These are phyloP conservation scores for Anguilla anguilla DNA, from an alignment of 2,797 vertebrate species.

Conservation along the genomic window DNA sequence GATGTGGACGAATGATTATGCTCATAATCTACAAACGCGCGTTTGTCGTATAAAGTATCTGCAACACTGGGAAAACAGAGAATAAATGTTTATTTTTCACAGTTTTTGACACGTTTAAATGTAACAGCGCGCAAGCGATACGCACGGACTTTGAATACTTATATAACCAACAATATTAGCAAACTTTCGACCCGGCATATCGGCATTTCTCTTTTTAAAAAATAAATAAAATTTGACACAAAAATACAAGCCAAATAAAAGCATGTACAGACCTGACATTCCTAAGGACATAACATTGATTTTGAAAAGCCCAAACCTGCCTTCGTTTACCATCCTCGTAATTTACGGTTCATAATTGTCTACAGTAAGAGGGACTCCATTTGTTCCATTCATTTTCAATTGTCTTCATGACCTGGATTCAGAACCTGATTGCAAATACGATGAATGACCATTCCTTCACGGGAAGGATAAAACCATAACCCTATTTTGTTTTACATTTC, in stretches of 20 bases:
- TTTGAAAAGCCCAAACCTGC: not conserved
- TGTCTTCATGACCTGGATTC: not conserved
- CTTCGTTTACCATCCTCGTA: not conserved
- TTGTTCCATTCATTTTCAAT: not conserved
- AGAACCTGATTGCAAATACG: not conserved
- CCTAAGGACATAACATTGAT: not conserved
- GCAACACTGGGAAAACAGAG: not conserved
- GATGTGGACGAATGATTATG: not conserved
- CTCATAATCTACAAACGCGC: not conserved
- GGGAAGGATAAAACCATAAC: slow-evolving; percentile 45
- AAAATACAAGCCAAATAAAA: not conserved
- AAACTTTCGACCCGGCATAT: not conserved
- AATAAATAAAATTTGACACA: not conserved
- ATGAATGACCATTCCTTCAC: not conserved
- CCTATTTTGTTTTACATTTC: slow-evolving; percentile 26
- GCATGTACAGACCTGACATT: not conserved
- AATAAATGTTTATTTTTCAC: not conserved
- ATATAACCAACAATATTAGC: not conserved
- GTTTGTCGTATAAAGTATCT: not conserved
- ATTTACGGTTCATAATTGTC: not conserved
- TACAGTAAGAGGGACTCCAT: not conserved
- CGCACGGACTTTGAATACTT: not conserved
- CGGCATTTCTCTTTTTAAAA: not conserved
- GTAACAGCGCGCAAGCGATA: not conserved
- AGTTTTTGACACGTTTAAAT: not conserved